A percentile compares a stretch with the other conserved stretches of the same genome.
These are phyloP conservation scores for Spialia ferax DNA, from an alignment of 2,888 invertebrate species.

Conservation along the genomic window DNA sequence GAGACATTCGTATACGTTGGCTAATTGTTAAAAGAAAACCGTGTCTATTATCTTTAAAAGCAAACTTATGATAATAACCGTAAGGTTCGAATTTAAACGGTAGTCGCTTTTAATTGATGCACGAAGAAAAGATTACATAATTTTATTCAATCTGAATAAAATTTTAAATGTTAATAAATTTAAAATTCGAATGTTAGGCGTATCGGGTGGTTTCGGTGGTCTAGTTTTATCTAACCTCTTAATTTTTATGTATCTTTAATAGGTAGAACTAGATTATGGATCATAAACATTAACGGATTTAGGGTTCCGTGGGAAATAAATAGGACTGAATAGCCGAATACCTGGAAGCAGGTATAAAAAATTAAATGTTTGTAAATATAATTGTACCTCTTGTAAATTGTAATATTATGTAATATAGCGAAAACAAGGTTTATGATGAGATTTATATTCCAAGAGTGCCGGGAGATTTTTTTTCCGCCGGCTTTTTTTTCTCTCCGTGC, in stretches of 20 bases:
- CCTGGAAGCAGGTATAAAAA: no score
- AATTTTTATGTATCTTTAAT: neutral
- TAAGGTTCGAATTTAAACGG: slow-evolving; percentile 1
- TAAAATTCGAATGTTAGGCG: slow-evolving; percentile 21
- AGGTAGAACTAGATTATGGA: no score
- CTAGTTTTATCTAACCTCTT: slow-evolving; percentile 1
- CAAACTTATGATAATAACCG: neutral
- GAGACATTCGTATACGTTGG: slow-evolving; percentile 55
- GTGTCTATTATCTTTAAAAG: neutral
- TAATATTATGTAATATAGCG: no score
- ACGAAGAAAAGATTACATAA: slow-evolving; percentile 34
- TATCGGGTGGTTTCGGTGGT: slow-evolving; percentile 9
- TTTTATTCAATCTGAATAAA: slow-evolving; percentile 18
- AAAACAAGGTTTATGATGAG: no score
- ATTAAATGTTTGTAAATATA: no score
- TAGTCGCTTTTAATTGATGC: slow-evolving; percentile 15
- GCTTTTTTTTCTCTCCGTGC: no score
- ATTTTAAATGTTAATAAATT: slow-evolving; percentile 27
- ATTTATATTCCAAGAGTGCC: no score
- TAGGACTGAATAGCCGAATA: no score
- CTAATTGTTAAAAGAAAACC: slow-evolving; percentile 35
- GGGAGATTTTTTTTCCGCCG: no score
- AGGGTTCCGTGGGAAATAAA: no score
- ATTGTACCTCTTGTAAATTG: no score
- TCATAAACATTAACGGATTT: no score